Percentiles rank a stretch among this genome's conserved stretches.
phyloP scores from a whole-genome alignment of 2,113 vertebrate genomes.

The Upupa epops region DNA sequence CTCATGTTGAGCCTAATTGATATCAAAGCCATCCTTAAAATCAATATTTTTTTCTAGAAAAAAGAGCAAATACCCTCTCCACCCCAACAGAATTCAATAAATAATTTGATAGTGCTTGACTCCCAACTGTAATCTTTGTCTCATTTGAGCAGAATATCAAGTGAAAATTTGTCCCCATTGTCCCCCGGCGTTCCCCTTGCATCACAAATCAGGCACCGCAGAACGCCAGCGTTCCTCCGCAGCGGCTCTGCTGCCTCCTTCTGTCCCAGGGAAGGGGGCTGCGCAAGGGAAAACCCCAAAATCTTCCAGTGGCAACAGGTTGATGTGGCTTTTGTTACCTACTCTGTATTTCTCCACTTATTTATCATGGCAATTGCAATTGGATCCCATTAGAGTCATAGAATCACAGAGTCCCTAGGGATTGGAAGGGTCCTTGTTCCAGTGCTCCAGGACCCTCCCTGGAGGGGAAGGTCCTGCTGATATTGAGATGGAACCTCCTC shows the following conservation, averaged over 20 bases:
- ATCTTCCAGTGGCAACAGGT: constrained; percentile 24
- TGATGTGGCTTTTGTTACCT: not conserved
- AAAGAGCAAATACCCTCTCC: constrained; percentile 55
- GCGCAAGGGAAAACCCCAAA: constrained; percentile 16
- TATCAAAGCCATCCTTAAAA: constrained; percentile 72
- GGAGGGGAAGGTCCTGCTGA: too few relatives aligned
- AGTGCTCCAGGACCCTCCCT: too few relatives aligned
- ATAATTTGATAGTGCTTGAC: constrained; percentile 70
- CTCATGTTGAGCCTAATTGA: constrained; percentile 68
- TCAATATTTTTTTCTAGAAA: constrained; percentile 65
- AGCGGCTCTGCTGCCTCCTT: constrained; percentile 24
- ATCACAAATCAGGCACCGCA: constrained; percentile 2
- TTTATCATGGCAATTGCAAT: constrained; percentile 1
- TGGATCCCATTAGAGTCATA: constrained; percentile 31
- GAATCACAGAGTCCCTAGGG: too few relatives aligned
- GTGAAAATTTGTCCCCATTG: constrained; percentile 40
- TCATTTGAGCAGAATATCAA: constrained; percentile 69
- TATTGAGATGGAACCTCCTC: too few relatives aligned
- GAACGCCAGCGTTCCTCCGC: constrained; percentile 40
- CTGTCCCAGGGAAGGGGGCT: not conserved
- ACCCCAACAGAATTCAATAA: constrained; percentile 65
- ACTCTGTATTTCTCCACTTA: constrained; percentile 46
- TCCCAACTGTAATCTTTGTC: constrained; percentile 69
- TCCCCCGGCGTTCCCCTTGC: constrained; percentile 32
- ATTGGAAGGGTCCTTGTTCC: too few relatives aligned